A percentile compares a stretch with the other conserved stretches of the same genome.
Evolutionary conservation across 2,797 vertebrate genomes (phyloP).

Genomic region (Melopsittacus undulatus): DNA sequence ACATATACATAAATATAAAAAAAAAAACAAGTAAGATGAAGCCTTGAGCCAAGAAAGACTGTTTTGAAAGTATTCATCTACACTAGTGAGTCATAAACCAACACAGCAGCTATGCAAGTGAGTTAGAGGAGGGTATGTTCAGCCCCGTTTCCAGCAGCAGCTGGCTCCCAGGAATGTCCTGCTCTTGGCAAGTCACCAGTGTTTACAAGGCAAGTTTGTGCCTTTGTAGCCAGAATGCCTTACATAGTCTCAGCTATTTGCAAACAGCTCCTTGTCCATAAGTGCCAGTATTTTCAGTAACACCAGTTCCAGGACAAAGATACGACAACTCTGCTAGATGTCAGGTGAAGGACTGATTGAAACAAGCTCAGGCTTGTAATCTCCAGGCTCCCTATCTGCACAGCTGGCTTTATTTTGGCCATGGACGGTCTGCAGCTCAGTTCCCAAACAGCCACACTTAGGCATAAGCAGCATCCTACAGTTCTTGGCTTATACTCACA

Average conservation of each 20-base stretch:
- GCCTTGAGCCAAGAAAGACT: neutral
- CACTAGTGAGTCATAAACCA: neutral
- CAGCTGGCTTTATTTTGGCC: neutral
- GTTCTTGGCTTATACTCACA: neutral
- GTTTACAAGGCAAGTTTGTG: neutral
- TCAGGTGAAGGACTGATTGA: neutral
- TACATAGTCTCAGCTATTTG: neutral
- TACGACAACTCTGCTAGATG: neutral
- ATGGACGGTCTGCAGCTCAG: neutral
- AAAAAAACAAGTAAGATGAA: neutral
- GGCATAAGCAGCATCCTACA: neutral
- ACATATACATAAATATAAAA: neutral
- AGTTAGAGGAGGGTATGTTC: neutral
- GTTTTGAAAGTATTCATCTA: neutral
- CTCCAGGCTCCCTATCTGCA: neutral
- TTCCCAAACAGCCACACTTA: neutral
- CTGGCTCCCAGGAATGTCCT: neutral
- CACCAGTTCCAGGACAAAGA: neutral
- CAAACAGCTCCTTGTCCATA: neutral
- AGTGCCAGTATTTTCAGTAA: neutral
- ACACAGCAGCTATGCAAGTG: neutral
- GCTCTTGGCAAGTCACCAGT: neutral
- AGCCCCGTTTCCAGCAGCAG: neutral
- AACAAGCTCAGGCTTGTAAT: neutral
- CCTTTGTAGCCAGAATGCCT: neutral